These are phyloP conservation scores for Procambarus virginalis DNA, from an alignment of 1,140 invertebrate genomes.

Conservation along the genomic window DNA sequence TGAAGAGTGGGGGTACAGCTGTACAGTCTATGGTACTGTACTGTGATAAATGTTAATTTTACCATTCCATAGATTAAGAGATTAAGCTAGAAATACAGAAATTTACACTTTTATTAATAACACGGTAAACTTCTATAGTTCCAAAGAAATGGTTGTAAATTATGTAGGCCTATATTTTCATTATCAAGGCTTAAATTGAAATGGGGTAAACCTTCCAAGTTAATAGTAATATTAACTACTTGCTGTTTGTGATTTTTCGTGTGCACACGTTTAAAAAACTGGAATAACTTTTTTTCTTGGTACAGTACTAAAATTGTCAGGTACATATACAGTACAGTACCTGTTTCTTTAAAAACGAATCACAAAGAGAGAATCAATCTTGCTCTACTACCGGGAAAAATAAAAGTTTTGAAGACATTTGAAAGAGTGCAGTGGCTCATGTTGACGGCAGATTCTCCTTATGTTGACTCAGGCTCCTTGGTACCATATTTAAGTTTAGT, in stretches of 20 bases:
- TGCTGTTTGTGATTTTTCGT: not conserved
- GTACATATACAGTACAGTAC: not conserved
- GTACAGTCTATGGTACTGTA: not conserved
- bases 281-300: not conserved
- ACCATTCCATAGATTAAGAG: conserved; percentile 3
- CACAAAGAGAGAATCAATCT: not conserved
- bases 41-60: not conserved
- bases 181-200: not conserved
- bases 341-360: not conserved
- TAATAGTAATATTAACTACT: not conserved
- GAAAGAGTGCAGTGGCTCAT: not conserved
- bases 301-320: not conserved
- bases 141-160: not conserved
- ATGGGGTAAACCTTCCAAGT: not conserved
- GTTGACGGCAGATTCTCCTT: not conserved
- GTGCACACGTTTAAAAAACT: not conserved
- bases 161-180: not conserved
- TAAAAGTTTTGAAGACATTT: not conserved
- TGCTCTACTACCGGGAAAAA: not conserved
- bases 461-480: not conserved
- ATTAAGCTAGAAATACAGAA: not conserved
- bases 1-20: not conserved
- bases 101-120: not conserved
- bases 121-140: not conserved
- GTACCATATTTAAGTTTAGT: not conserved